These are phyloP conservation scores for Sarcophaga subvicina DNA, from an alignment of 2,888 invertebrate species.

Conservation along the genomic window DNA sequence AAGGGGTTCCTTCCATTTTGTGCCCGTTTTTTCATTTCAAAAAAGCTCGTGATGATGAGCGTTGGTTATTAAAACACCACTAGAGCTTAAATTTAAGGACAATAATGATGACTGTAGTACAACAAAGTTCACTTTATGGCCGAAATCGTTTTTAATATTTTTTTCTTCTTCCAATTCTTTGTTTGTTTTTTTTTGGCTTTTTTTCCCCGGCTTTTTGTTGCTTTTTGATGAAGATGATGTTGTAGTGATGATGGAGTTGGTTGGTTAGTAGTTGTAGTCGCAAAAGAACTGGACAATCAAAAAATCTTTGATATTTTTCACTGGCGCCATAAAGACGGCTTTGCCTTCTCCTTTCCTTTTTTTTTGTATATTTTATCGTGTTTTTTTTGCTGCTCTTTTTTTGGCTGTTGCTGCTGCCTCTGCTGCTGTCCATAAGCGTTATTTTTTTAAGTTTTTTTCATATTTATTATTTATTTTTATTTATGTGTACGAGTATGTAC, in stretches of 20 bases:
- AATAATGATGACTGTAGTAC: slow-evolving; percentile 19
- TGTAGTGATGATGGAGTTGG: slow-evolving; percentile 20
- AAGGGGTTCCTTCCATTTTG: slow-evolving; percentile 34
- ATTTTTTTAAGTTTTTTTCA: no score
- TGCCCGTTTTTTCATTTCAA: slow-evolving; percentile 25
- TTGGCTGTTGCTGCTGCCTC: not conserved
- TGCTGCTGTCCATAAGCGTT: no score
- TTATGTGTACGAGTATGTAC: no score
- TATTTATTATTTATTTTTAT: no score
- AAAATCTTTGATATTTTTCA: slow-evolving; percentile 77
- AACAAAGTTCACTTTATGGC: slow-evolving; percentile 68
- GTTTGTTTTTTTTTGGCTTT: slow-evolving; percentile 39
- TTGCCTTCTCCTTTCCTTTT: slow-evolving; percentile 22
- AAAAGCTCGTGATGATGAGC: slow-evolving; percentile 51
- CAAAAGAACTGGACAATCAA: slow-evolving; percentile 70
- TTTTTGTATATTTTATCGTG: slow-evolving; percentile 3
- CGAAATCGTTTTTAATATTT: slow-evolving; percentile 58
- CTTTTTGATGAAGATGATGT: slow-evolving; percentile 35
- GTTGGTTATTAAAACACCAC: slow-evolving; percentile 66
- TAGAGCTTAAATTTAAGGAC: slow-evolving; percentile 49
- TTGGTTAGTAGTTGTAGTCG: slow-evolving; percentile 64
- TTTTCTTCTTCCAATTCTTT: slow-evolving; percentile 18
- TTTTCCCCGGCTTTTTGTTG: not conserved
- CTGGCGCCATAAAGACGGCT: slow-evolving; percentile 80
- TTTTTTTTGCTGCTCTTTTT: not conserved